Conservation (phyloP, 2,888 invertebrate species). For the Mythimna lalbum region DNA sequence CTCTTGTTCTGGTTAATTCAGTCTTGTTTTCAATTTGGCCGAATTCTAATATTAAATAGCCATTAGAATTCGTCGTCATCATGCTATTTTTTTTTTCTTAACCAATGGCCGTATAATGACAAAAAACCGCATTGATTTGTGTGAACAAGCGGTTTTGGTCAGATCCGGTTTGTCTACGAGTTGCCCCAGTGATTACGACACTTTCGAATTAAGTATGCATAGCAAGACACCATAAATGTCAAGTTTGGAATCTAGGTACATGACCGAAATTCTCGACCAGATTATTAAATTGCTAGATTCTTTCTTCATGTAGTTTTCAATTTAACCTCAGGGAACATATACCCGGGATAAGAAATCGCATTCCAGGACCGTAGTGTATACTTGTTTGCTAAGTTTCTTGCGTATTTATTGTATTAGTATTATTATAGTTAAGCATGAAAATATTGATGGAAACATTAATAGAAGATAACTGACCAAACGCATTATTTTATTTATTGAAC, state of each 20-base stretch:
- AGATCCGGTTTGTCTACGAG: slow-evolving; percentile 25
- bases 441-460: not conserved
- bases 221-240: not conserved
- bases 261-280: not conserved
- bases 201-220: not conserved
- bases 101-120: not conserved
- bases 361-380: no score
- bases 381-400: no score
- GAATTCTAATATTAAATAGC: not conserved
- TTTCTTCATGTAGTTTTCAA: no score
- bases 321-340: no score
- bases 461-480: not conserved
- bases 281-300: not conserved
- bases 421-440: no score
- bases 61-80: not conserved
- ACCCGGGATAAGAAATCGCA: no score
- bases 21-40: not conserved
- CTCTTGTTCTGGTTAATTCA: no score
- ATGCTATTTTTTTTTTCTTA: not conserved
- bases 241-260: not conserved
- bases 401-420: no score
- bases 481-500: not conserved
- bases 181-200: not conserved
- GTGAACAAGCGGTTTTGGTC: slow-evolving; percentile 21
- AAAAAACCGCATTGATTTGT: slow-evolving; percentile 16